Evolutionary conservation across 2,888 invertebrate species (phyloP), one percentile per base, ranked within the genome.

Genomic region (Drosophila birchii): DNA sequence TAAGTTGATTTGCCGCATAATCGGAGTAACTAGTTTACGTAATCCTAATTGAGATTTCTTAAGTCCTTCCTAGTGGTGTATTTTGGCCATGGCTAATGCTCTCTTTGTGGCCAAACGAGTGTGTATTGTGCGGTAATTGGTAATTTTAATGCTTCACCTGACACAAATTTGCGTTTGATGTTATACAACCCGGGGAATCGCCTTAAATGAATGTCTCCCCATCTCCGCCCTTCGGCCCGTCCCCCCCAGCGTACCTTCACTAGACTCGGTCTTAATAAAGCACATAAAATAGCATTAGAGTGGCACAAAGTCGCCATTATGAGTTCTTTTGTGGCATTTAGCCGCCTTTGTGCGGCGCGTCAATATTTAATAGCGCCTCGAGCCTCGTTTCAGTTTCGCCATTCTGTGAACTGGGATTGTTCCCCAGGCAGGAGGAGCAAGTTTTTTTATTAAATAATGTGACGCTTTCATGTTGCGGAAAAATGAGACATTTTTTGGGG

Each of bases 301-400:
- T 76, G 75, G 58, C 78, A 76, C 82, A 81, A 84, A 77, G 81
- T 76, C 80, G 78, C 71, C 75, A 88, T 86, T 86, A 86, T 81
- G 87, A 85, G 78, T 87, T 88, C 86, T 86, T 88, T 89, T 86
- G 85, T 81, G 82, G 87, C 87, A 78, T 88, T 81, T 78, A 77
- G 89, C 72, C 79, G 78, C 73, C 75, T 87, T 86, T 88, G 87
- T 78, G 69, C 58, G 75, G 72, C 77, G 76, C 83, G 76, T 86
- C 83, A 89, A 86, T 89, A 80, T 86, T 86, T 86, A 85, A 86
- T 86, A 85, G 62, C 67, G 74, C 71, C 70, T 66, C 68, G 49
- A 75, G 88, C 64, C 66, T 57, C 55, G 60, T 62, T 57, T 39
- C 56, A 7, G 51, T 53, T 60, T 54, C 66, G 51, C 56, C 70